Percentiles rank a stretch among this genome's conserved stretches.
Evolutionary conservation across 2,113 vertebrate species (phyloP).

Genomic region (Acanthisitta chloris): DNA sequence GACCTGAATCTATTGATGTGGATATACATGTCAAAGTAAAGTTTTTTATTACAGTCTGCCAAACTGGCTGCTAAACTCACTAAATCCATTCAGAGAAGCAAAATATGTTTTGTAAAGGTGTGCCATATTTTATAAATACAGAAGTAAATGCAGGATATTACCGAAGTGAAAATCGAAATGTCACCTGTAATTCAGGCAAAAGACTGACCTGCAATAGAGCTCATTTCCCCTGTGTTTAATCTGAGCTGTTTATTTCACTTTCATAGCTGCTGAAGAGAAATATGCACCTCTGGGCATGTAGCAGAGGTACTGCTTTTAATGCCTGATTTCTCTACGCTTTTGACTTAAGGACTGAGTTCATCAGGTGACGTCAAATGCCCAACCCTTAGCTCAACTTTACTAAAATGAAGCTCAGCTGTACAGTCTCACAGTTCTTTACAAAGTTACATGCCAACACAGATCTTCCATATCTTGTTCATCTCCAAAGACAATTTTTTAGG

Average conservation of each 20-base stretch:
- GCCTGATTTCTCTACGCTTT: not conserved
- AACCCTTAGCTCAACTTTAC: rapidly evolving
- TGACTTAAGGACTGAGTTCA: not conserved
- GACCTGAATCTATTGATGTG: not conserved
- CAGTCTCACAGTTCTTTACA: not conserved
- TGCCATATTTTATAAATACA: not conserved
- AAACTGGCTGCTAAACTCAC: not conserved
- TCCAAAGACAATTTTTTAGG: not conserved
- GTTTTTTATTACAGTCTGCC: not conserved
- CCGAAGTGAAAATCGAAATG: not conserved
- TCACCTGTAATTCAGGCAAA: not conserved
- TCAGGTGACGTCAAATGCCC: not conserved
- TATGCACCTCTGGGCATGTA: not conserved
- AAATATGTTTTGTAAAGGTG: not conserved
- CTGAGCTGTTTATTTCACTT: not conserved
- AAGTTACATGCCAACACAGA: not conserved
- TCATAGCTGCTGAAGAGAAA: not conserved
- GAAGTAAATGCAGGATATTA: not conserved
- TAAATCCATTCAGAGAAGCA: not conserved
- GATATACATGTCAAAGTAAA: not conserved
- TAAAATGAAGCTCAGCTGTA: not conserved
- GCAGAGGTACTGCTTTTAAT: not conserved
- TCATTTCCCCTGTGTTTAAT: not conserved
- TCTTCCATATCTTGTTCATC: not conserved
- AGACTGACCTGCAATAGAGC: not conserved